These are phyloP conservation scores for Coptodon rendalli DNA, from an alignment of 2,113 vertebrate species.

Conservation along the genomic window DNA sequence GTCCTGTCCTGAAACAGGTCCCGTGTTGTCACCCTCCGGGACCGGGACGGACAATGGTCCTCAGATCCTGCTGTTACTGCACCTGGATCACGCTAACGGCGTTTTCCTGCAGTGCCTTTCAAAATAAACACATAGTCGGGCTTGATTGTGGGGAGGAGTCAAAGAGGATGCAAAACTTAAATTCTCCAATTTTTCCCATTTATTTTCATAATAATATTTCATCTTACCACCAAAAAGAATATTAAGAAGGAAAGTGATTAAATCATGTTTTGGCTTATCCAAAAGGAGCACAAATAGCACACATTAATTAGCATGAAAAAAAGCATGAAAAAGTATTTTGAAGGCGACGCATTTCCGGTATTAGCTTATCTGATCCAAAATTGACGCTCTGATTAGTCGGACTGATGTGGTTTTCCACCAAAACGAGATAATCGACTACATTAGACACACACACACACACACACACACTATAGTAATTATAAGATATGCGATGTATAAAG, in stretches of 20 bases:
- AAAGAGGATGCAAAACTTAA: too few relatives aligned
- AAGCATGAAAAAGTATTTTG: not conserved
- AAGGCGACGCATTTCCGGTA: not conserved
- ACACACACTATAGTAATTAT: not conserved
- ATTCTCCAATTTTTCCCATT: rapidly evolving
- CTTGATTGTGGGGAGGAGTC: not conserved
- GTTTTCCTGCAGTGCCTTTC: not conserved
- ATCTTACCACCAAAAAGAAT: not conserved
- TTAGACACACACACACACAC: not conserved
- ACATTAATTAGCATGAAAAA: not conserved
- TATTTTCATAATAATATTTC: not conserved
- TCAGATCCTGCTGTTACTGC: not conserved
- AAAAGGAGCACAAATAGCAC: not conserved
- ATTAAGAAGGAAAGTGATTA: not conserved
- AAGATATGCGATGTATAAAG: not conserved
- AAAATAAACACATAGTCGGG: conserved; percentile 14
- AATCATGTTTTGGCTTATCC: not conserved
- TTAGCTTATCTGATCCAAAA: not conserved
- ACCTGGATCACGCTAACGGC: not conserved
- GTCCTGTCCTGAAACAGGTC: not conserved
- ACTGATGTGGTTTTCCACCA: not conserved
- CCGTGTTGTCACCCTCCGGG: not conserved
- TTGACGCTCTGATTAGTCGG: not conserved
- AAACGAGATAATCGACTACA: not conserved
- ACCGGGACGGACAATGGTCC: conserved; percentile 5